These are phyloP conservation scores for Tichodroma muraria DNA, from an alignment of 2,113 vertebrate species.

Conservation along the genomic window DNA sequence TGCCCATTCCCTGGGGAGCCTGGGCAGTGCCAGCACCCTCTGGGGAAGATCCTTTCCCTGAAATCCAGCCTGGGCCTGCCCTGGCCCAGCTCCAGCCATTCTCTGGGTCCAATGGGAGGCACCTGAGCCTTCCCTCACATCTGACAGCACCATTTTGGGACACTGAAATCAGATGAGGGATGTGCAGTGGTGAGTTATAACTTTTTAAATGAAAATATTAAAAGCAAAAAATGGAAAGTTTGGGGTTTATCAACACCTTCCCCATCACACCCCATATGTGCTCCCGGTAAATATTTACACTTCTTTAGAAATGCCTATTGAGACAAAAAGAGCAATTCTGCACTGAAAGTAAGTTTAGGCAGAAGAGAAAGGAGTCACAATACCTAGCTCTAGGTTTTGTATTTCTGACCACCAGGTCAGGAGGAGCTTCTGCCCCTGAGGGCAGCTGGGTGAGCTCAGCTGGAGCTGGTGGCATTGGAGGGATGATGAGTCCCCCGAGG, in stretches of 20 bases:
- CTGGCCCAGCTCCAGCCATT: neutral
- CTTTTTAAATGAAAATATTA: neutral
- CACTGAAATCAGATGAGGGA: neutral
- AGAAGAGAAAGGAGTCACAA: neutral
- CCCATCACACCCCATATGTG: fast-evolving
- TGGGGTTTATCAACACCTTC: neutral
- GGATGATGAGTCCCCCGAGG: too few relatives aligned
- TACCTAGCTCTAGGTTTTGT: neutral
- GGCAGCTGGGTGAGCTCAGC: fast-evolving
- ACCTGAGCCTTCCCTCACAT: neutral
- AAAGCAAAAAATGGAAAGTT: neutral
- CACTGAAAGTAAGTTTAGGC: neutral
- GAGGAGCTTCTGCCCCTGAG: neutral
- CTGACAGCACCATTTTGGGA: neutral
- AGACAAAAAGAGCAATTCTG: neutral
- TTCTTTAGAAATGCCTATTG: neutral
- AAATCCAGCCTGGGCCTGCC: neutral
- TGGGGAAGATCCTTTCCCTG: neutral
- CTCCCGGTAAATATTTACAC: neutral
- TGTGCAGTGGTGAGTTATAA: neutral
- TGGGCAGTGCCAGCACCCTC: neutral
- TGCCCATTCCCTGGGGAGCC: neutral
- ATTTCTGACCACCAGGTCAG: neutral
- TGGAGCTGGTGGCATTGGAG: neutral
- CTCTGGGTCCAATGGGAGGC: neutral